These are phyloP conservation scores for Masticophis lateralis DNA, from an alignment of 2,797 vertebrate genomes.

Conservation along the genomic window DNA sequence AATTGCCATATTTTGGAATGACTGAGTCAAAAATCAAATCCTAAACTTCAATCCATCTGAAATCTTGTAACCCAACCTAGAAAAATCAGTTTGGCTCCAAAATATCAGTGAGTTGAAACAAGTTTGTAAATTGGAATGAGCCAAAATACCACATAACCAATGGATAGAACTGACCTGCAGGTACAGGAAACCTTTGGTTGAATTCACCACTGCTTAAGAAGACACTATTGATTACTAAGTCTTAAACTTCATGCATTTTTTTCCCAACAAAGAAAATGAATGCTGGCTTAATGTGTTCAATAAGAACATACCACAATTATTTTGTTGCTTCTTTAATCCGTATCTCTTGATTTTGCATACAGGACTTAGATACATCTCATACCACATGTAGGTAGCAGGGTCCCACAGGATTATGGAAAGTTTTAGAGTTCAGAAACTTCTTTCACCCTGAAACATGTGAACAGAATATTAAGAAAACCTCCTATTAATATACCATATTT, in stretches of 20 bases:
- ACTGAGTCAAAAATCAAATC: not conserved
- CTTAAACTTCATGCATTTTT: not conserved
- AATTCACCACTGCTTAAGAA: not conserved
- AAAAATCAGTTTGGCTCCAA: not conserved
- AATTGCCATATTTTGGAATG: not conserved
- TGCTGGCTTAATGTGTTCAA: not conserved
- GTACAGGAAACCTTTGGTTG: not conserved
- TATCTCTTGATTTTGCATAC: not conserved
- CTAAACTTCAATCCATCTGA: not conserved
- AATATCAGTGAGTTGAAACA: not conserved
- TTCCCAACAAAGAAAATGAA: not conserved
- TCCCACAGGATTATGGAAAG: not conserved
- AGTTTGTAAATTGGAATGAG: not conserved
- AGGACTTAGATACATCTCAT: not conserved
- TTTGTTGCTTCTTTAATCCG: not conserved
- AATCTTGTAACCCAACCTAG: not conserved
- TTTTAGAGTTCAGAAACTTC: not conserved
- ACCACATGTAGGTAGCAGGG: not conserved
- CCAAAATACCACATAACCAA: not conserved
- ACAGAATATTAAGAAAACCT: not conserved
- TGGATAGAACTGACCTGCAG: not conserved
- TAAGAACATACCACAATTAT: not conserved
- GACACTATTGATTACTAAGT: not conserved
- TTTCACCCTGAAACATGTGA: not conserved
- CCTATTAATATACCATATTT: not conserved